Conservation (phyloP, 2,888 invertebrate genomes). For the Pogonocherus hispidulus region DNA sequence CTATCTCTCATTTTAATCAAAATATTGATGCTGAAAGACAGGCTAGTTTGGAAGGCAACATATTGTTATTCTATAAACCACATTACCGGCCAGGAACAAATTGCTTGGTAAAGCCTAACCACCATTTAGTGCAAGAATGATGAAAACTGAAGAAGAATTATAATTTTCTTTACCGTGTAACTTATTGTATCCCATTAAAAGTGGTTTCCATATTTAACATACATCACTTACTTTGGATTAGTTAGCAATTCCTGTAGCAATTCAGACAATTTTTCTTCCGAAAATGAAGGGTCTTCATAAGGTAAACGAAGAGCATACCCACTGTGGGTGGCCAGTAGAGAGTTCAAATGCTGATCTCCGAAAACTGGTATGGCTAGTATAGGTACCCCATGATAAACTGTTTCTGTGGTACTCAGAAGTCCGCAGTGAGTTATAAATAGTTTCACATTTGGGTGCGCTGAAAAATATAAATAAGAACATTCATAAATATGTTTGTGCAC, state of each 20-base stretch:
- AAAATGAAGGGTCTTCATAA: slow-evolving; percentile 65
- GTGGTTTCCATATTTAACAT: no score
- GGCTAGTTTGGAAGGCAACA: no score
- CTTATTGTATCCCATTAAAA: no score
- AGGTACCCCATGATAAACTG: slow-evolving; percentile 69
- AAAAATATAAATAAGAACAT: slow-evolving; percentile 38
- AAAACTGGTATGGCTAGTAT: slow-evolving; percentile 71
- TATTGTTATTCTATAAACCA: no score
- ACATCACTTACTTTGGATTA: slow-evolving; percentile 60
- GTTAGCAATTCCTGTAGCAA: slow-evolving; percentile 67
- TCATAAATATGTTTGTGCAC: neutral
- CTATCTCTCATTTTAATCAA: no score
- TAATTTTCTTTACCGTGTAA: no score
- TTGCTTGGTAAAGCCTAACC: no score
- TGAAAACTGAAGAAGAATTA: no score
- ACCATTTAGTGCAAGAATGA: no score
- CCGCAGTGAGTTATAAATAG: slow-evolving; percentile 75
- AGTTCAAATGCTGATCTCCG: slow-evolving; percentile 70
- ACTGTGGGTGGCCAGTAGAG: slow-evolving; percentile 64
- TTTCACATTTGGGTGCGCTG: slow-evolving; percentile 69
- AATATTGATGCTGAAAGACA: no score
- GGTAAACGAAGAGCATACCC: slow-evolving; percentile 58
- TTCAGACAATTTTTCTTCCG: slow-evolving; percentile 64
- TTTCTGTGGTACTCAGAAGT: slow-evolving; percentile 72
- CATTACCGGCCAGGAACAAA: no score